Conservation (phyloP, 2,888 invertebrate species). For the Cerceris rybyensis region DNA sequence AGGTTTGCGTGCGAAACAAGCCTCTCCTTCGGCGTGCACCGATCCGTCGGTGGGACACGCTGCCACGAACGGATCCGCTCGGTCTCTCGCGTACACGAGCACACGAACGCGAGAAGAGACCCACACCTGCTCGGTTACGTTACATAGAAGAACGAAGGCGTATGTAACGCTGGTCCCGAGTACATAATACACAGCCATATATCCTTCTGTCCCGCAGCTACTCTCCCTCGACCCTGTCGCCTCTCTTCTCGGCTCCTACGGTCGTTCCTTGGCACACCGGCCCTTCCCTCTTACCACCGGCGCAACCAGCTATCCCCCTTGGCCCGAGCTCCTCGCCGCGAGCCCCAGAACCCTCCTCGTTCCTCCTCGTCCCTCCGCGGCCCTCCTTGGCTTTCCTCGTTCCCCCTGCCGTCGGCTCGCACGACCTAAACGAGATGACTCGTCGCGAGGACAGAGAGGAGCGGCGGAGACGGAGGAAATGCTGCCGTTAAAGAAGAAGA, state of each 20-base stretch:
- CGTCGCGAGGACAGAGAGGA: slow-evolving; percentile 60
- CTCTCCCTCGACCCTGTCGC: slow-evolving; percentile 68
- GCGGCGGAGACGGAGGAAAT: slow-evolving; percentile 37
- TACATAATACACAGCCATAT: slow-evolving; percentile 69
- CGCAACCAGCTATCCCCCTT: slow-evolving; percentile 32
- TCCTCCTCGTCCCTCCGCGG: slow-evolving; percentile 38
- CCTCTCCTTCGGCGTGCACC: slow-evolving; percentile 19
- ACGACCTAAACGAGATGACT: slow-evolving; percentile 70
- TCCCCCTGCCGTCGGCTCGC: slow-evolving; percentile 37
- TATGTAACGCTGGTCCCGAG: slow-evolving; percentile 61
- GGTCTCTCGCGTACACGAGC: background rate
- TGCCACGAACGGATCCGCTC: slow-evolving; percentile 1
- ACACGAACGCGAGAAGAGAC: background rate
- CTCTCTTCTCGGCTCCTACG: slow-evolving; percentile 52
- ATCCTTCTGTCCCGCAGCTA: slow-evolving; percentile 67
- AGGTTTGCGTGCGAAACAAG: slow-evolving; percentile 62
- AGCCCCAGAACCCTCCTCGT: slow-evolving; percentile 3
- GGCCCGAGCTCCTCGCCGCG: slow-evolving; percentile 5
- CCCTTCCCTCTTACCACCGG: slow-evolving; percentile 27
- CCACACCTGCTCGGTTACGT: slow-evolving; percentile 18
- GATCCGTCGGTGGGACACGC: background rate
- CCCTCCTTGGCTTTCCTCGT: slow-evolving; percentile 35
- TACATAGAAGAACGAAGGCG: slow-evolving; percentile 55
- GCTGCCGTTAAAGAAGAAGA: slow-evolving; percentile 20
- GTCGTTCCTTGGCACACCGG: slow-evolving; percentile 49